These are phyloP conservation scores for Drosophila mayaguana DNA, from an alignment of 2,888 invertebrate species.

Conservation along the genomic window DNA sequence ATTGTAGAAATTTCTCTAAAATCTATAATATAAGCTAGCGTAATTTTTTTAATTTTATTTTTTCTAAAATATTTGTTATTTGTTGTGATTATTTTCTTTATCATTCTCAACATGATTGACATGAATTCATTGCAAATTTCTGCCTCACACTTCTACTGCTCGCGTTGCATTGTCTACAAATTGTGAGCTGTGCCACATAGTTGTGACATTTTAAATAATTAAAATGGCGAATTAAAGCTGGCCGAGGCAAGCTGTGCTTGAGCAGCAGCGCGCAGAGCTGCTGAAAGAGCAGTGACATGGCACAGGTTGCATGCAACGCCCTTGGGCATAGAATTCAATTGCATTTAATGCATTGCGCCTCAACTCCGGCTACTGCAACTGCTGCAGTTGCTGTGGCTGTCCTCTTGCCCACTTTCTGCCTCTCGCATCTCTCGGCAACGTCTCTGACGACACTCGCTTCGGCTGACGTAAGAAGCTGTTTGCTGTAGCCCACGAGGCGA, in stretches of 20 bases:
- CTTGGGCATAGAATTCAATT: slow-evolving; percentile 74
- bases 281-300: slow-evolving; percentile 17
- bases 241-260: slow-evolving; percentile 14
- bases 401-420: not conserved
- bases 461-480: slow-evolving; percentile 66
- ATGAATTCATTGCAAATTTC: not conserved
- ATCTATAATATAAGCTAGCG: too few species aligned
- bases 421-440: slow-evolving; percentile 9
- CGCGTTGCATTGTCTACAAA: slow-evolving; percentile 1
- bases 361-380: slow-evolving; percentile 32
- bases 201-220: slow-evolving; percentile 22
- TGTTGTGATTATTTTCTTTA: not conserved
- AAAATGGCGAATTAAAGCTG: slow-evolving; percentile 30
- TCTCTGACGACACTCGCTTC: slow-evolving; percentile 26
- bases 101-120: not conserved
- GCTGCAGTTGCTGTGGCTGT: not conserved
- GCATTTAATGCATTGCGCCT: slow-evolving; percentile 68
- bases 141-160: not conserved
- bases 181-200: slow-evolving; percentile 3
- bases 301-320: slow-evolving; percentile 62
- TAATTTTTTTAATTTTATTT: too few species aligned
- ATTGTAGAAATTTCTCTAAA: too few species aligned
- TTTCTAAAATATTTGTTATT: too few species aligned
- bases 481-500: slow-evolving; percentile 60
- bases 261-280: slow-evolving; percentile 7